Evolutionary conservation across 2,888 invertebrate species (phyloP).

Genomic region (Drosophila hawaiiensis): DNA sequence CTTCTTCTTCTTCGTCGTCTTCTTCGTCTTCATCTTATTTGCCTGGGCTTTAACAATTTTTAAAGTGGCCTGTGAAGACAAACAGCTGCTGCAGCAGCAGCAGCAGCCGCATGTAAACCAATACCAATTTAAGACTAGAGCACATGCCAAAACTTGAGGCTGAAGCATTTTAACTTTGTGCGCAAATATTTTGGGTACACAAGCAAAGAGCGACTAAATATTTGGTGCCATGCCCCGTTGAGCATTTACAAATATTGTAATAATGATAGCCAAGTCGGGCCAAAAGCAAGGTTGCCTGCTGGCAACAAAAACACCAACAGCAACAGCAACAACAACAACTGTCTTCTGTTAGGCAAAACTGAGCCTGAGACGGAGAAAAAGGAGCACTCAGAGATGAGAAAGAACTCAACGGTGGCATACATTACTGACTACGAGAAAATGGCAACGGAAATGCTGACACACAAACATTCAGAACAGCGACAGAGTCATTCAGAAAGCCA

Average conservation of each 20-base stretch:
- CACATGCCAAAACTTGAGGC: slow-evolving; percentile 34
- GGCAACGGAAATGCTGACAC: slow-evolving; percentile 16
- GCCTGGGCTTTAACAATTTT: neutral
- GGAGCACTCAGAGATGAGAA: slow-evolving; percentile 18
- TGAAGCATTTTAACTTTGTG: slow-evolving; percentile 37
- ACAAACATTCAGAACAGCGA: slow-evolving; percentile 31
- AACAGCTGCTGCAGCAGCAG: neutral
- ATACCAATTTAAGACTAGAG: neutral
- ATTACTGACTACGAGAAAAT: slow-evolving; percentile 32
- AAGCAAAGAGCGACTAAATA: slow-evolving; percentile 55
- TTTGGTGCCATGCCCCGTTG: slow-evolving; percentile 56
- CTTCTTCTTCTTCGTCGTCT: no score
- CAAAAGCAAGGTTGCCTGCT: slow-evolving; percentile 25
- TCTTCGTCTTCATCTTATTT: neutral
- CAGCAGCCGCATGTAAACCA: neutral
- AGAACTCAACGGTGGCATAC: slow-evolving; percentile 39
- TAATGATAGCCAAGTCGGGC: slow-evolving; percentile 57
- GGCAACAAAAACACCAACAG: slow-evolving; percentile 10
- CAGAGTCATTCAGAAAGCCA: slow-evolving; percentile 60
- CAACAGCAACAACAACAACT: slow-evolving; percentile 15
- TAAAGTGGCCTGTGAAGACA: neutral
- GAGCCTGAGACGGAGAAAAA: slow-evolving; percentile 10
- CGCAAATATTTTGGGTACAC: slow-evolving; percentile 63
- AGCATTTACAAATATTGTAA: slow-evolving; percentile 67
- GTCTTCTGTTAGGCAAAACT: slow-evolving; percentile 7